Evolutionary conservation across 2,797 vertebrate genomes (phyloP).

Genomic region (Muscicapa comitata): DNA sequence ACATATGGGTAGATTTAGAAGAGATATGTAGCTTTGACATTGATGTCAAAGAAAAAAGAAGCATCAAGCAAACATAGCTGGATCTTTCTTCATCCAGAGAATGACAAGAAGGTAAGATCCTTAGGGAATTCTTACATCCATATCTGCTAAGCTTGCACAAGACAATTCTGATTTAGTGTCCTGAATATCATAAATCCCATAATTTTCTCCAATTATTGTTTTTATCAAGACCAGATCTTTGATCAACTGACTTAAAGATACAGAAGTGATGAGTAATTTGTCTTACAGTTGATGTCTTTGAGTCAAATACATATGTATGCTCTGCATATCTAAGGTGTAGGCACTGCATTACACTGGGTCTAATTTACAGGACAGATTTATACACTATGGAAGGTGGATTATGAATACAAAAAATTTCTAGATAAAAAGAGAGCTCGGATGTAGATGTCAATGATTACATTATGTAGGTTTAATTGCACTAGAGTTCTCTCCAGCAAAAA

Average conservation of each 20-base stretch:
- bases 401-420: neutral
- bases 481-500: neutral
- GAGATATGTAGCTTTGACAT: neutral
- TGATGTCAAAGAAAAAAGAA: neutral
- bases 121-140: neutral
- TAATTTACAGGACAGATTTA: neutral
- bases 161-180: neutral
- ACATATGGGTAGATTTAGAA: neutral
- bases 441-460: neutral
- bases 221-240: neutral
- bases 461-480: neutral
- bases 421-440: neutral
- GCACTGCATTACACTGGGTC: neutral
- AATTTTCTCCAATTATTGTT: neutral
- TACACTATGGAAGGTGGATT: neutral
- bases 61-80: neutral
- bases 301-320: neutral
- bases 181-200: neutral
- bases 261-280: neutral
- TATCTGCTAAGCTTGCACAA: neutral
- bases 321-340: neutral
- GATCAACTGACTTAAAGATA: neutral
- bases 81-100: neutral
- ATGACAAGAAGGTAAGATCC: neutral
- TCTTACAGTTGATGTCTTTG: accelerated